Conservation (phyloP, 2,113 vertebrate genomes). For the Empidonax alnorum region DNA sequence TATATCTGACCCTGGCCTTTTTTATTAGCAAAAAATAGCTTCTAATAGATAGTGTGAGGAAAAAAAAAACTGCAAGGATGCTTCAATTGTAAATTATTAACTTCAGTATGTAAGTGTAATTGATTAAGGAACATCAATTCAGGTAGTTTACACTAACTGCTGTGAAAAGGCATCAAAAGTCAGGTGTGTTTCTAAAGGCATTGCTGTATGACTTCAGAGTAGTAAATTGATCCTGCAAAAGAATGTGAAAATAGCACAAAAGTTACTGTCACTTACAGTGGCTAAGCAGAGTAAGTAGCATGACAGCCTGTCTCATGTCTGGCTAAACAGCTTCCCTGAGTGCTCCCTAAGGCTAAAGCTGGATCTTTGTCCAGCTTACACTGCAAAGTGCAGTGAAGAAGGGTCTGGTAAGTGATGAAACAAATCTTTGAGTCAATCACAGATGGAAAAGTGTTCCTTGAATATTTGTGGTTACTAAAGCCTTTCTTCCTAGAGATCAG, state of each 20-base stretch:
- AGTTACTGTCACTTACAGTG: background rate
- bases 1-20: background rate
- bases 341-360: background rate
- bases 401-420: background rate
- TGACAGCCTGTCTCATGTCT: background rate
- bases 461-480: background rate
- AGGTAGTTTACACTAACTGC: background rate
- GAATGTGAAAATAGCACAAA: background rate
- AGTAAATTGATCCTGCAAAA: background rate
- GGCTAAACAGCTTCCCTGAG: background rate
- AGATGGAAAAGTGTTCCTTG: background rate
- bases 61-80: background rate
- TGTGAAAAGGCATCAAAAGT: background rate
- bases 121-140: background rate
- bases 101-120: background rate
- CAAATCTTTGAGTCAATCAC: background rate
- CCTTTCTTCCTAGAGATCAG: background rate
- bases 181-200: background rate
- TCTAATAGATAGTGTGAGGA: background rate
- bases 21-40: background rate
- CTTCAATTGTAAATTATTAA: background rate
- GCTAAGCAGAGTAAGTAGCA: background rate
- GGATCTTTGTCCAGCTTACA: background rate
- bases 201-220: background rate
- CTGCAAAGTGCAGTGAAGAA: background rate